A percentile compares a stretch with the other conserved stretches of the same genome.
phyloP scores from a whole-genome alignment of 1,140 invertebrate species.

The Colletes latitarsis region DNA sequence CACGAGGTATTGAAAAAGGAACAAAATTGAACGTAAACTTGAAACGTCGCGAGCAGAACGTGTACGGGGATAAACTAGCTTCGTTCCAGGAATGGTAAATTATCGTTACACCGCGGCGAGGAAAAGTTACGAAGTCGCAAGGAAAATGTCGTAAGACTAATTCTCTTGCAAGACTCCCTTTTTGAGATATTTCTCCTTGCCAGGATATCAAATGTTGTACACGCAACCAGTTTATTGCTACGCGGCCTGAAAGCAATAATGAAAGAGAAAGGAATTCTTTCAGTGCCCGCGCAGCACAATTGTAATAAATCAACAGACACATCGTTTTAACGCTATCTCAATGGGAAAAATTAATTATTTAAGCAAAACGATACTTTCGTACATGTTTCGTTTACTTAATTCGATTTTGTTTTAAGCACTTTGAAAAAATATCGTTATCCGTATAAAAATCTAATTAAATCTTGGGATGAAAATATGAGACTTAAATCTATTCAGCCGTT shows the following conservation, averaged over 20 bases:
- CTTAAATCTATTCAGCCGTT: no score
- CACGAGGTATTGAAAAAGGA: not conserved
- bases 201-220: conserved; percentile 4
- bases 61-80: not conserved
- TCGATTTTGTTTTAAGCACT: no score
- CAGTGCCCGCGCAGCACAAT: not conserved
- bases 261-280: conserved; percentile 43
- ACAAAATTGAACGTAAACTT: not conserved
- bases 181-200: not conserved
- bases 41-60: not conserved
- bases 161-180: not conserved
- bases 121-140: not conserved
- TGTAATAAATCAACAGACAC: not conserved
- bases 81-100: not conserved
- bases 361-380: no score
- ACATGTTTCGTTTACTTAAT: no score
- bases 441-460: no score
- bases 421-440: no score
- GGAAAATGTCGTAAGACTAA: conserved; percentile 3
- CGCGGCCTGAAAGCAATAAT: conserved; percentile 16
- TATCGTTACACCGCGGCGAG: not conserved
- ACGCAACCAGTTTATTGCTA: conserved; percentile 14
- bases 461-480: no score
- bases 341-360: no score
- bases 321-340: no score